These are phyloP conservation scores for Blera fallax DNA, from an alignment of 2,888 invertebrate species.

Conservation along the genomic window DNA sequence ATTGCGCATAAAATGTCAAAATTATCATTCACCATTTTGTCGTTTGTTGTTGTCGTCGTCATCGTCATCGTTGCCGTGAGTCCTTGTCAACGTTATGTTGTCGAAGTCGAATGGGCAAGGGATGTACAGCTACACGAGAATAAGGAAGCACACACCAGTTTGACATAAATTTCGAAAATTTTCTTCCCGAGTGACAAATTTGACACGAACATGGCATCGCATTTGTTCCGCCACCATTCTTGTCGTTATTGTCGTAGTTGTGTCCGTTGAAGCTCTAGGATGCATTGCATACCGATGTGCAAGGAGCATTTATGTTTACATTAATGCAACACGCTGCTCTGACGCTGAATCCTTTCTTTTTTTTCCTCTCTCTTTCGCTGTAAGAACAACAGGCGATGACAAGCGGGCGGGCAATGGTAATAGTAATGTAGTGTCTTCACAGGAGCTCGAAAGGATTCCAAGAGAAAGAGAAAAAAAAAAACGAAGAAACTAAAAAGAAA, in stretches of 20 bases:
- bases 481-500: slow-evolving; percentile 16
- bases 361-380: too few relatives aligned
- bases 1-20: slow-evolving; percentile 46
- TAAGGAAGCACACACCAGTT: neutral
- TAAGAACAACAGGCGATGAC: slow-evolving; percentile 14
- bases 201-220: slow-evolving; percentile 62
- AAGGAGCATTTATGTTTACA: slow-evolving; percentile 57
- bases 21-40: slow-evolving; percentile 57
- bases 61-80: neutral
- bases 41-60: neutral
- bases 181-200: slow-evolving; percentile 59
- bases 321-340: slow-evolving; percentile 55
- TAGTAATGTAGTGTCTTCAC: slow-evolving; percentile 5
- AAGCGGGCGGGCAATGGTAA: neutral
- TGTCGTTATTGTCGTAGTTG: slow-evolving; percentile 16
- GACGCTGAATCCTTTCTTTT: too few relatives aligned
- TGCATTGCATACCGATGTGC: slow-evolving; percentile 41
- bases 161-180: slow-evolving; percentile 59
- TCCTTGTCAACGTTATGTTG: too few relatives aligned
- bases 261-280: neutral
- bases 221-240: slow-evolving; percentile 41
- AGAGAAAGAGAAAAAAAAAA: slow-evolving; percentile 9
- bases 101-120: slow-evolving; percentile 19
- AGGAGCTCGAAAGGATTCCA: slow-evolving; percentile 34
- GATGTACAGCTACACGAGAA: too few relatives aligned